These are phyloP conservation scores for Laticauda laticaudata DNA, from an alignment of 2,113 vertebrate species.

Conservation along the genomic window DNA sequence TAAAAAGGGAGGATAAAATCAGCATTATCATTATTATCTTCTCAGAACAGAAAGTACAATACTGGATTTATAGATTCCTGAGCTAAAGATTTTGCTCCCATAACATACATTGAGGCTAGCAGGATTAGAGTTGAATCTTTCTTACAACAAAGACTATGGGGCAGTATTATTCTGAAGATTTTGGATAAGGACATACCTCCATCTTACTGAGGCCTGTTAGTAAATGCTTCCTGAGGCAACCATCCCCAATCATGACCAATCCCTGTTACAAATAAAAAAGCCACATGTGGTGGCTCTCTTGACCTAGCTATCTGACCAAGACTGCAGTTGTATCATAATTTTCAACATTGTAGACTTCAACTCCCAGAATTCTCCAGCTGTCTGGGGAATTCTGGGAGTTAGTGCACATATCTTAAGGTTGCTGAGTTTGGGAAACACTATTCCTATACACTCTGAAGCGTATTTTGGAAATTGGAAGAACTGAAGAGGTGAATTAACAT, in stretches of 20 bases:
- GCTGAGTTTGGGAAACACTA: not conserved
- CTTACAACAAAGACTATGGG: too few species aligned
- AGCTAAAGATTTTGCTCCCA: not conserved
- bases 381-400: not conserved
- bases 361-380: not conserved
- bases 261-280: too few species aligned
- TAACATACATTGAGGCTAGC: not conserved
- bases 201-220: too few species aligned
- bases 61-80: not conserved
- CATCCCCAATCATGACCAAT: too few species aligned
- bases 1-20: not conserved
- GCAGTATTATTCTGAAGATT: too few species aligned
- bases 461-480: not conserved
- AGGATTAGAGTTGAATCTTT: not conserved
- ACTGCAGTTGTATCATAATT: not conserved
- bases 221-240: too few species aligned
- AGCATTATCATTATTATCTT: not conserved
- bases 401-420: not conserved
- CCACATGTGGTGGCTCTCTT: too few species aligned
- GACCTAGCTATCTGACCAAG: too few species aligned
- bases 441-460: not conserved
- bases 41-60: not conserved
- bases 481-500: not conserved
- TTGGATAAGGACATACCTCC: too few species aligned
- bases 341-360: not conserved